Evolutionary conservation across 1,140 invertebrate species (phyloP).

Genomic region (Lepidurus arcticus): DNA sequence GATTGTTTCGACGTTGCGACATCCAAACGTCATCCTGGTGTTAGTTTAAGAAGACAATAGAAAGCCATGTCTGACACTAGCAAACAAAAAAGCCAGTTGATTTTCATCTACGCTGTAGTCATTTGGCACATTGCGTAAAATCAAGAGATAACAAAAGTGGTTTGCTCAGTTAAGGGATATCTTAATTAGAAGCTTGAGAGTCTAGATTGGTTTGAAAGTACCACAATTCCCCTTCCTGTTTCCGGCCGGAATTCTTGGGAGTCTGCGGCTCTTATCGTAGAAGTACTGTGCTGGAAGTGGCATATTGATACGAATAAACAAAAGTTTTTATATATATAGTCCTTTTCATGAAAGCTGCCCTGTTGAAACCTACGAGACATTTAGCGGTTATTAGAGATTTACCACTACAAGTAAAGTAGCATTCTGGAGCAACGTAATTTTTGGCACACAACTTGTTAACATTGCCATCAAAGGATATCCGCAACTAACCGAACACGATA

Average conservation of each 20-base stretch:
- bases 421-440: too few relatives aligned
- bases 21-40: not conserved
- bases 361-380: not conserved
- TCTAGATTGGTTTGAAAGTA: not conserved
- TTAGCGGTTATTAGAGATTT: too few relatives aligned
- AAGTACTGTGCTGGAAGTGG: constrained; percentile 8
- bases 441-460: too few relatives aligned
- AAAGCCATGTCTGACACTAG: not conserved
- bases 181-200: not conserved
- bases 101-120: too few relatives aligned
- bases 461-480: too few relatives aligned
- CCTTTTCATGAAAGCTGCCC: not conserved
- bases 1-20: not conserved
- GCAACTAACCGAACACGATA: too few relatives aligned
- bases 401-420: too few relatives aligned
- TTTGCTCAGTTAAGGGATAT: not conserved
- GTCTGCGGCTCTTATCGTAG: not conserved
- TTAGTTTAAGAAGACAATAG: not conserved
- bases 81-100: too few relatives aligned
- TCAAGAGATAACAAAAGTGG: not conserved
- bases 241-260: constrained; percentile 4
- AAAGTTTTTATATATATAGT: not conserved
- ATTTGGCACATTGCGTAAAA: not conserved
- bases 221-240: not conserved
- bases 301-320: not conserved